Base-by-base conservation (phyloP, 2,888 invertebrate species). In the Eilema sororculum region DNA sequence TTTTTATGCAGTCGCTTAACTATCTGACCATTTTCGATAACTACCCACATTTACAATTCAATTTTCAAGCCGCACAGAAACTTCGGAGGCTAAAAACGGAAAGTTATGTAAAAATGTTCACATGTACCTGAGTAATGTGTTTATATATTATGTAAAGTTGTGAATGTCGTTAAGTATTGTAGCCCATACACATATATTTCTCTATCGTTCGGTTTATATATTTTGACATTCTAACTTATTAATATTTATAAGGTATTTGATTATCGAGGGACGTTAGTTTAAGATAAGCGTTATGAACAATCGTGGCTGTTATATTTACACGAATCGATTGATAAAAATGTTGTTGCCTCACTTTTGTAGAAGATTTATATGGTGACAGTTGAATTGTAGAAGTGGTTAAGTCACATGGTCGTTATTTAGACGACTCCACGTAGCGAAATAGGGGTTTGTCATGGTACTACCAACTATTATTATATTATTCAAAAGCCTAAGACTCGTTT, bases 401-500 rank as follows among this genome's bases (percentile, higher is more conserved):
- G 69, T 68, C 30, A 41, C 68, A 80, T 78, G 79, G 77, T 77
- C 67, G 75, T 78, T 82, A 75, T 61, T 79, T 76, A 72, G 64
- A 13, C 25, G 73, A 68, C 74, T 80, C 74, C 67, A 41, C 78
- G 81, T 86, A 83, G 83, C 78, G 78, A 78, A 76, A 79, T 73
- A 76, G 75, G 76, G 76, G 78, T 78, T 81, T 76, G 74, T 83
- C 81, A 82, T 78, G 84, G 84, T 84, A 86, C 83, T 85, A 84
- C 81, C 76, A 77, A 75, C 78, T 82, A 79, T 73, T 79, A 75
- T 79, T 89, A 89, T 89, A 89, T 92, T 89, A 89, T 89, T 90
- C 89, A 90, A 86, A 94, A 92, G 93, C 94, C 94, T 94, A 94
- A 94, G 94, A 94, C 92, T 94, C 92, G 93, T 95, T 87, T 33